These are phyloP conservation scores for Melinaea marsaeus DNA, from an alignment of 2,888 invertebrate genomes.

Conservation along the genomic window DNA sequence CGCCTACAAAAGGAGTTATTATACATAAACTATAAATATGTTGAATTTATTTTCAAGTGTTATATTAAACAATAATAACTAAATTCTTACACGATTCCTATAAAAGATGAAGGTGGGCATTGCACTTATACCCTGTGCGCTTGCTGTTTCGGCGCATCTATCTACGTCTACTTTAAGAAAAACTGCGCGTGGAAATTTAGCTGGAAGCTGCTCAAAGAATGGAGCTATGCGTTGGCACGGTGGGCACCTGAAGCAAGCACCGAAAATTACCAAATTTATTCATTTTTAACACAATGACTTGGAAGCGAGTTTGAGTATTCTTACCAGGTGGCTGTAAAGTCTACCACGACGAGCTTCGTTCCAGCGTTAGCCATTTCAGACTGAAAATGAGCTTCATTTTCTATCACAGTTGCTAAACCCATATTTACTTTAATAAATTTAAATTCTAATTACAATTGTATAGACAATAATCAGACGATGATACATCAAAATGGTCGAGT, in stretches of 20 bases:
- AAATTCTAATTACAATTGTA: constrained; percentile 24
- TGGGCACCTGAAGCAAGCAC: constrained; percentile 86
- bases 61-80: too few relatives aligned
- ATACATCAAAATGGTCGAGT: constrained; percentile 45
- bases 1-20: constrained; percentile 66
- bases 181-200: constrained; percentile 91
- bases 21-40: not conserved
- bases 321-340: constrained; percentile 96
- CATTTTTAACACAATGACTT: constrained; percentile 53
- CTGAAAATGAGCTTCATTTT: constrained; percentile 90
- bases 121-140: constrained; percentile 91
- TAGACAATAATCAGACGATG: constrained; percentile 47
- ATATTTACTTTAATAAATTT: constrained; percentile 42
- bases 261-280: constrained; percentile 1
- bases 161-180: constrained; percentile 98
- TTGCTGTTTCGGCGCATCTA: constrained; percentile 92
- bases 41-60: constrained; percentile 2
- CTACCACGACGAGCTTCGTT: constrained; percentile 93
- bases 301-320: constrained; percentile 48
- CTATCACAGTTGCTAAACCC: constrained; percentile 81
- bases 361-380: constrained; percentile 90
- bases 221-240: constrained; percentile 98
- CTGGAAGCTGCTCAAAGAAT: constrained; percentile 91
- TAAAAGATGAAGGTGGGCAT: constrained; percentile 99
- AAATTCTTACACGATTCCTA: constrained; percentile 81